phyloP scores from a whole-genome alignment of 2,797 vertebrate genomes.

The Malurus leucopterus region DNA sequence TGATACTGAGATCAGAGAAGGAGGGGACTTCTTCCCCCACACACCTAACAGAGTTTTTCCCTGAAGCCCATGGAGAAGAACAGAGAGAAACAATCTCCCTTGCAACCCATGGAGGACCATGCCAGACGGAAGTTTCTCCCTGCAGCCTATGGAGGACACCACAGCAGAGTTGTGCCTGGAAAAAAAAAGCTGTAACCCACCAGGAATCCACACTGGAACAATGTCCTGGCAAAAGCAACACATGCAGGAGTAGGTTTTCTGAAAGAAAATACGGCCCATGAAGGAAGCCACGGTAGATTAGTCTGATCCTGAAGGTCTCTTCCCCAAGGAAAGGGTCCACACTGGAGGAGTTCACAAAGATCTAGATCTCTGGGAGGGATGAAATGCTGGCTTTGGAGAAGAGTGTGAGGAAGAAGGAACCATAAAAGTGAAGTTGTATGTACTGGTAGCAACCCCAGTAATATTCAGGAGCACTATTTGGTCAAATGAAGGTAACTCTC shows the following conservation, averaged over 20 bases:
- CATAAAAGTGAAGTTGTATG: neutral
- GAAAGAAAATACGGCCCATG: accelerated
- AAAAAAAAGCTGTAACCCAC: neutral
- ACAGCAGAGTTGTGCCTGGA: neutral
- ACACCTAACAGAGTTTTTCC: neutral
- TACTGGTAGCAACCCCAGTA: neutral
- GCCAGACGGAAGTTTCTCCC: neutral
- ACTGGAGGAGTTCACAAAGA: neutral
- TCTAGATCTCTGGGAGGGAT: neutral
- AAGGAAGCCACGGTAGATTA: neutral
- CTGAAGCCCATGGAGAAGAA: neutral
- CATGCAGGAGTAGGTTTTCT: neutral
- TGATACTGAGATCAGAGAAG: neutral
- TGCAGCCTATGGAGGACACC: neutral
- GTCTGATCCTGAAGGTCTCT: neutral
- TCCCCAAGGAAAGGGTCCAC: neutral
- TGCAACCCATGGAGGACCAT: neutral
- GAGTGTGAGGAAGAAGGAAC: neutral
- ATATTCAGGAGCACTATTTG: neutral
- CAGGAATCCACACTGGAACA: neutral
- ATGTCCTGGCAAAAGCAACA: neutral
- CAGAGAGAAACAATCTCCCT: neutral
- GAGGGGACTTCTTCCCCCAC: accelerated
- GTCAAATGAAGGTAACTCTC: neutral
- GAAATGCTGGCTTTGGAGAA: accelerated